Percentiles rank a stretch among this genome's conserved stretches.
Evolutionary conservation across 2,113 vertebrate species (phyloP).

Genomic region (Bubo scandiacus): DNA sequence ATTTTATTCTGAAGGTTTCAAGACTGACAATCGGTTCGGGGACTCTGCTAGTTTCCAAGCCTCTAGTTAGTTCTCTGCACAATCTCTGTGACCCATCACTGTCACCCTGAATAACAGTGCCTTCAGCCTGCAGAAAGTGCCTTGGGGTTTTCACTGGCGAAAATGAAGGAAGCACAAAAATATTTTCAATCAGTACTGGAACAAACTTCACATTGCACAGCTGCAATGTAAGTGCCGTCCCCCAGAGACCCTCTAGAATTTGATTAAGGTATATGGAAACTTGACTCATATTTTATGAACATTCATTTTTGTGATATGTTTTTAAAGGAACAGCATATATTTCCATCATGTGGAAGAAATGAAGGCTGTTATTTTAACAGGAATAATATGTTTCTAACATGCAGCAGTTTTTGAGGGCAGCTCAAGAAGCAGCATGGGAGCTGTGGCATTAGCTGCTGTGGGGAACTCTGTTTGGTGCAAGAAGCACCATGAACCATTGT

Average conservation of each 20-base stretch:
- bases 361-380: constrained; percentile 17
- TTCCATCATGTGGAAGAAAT: constrained; percentile 32
- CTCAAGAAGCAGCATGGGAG: background rate
- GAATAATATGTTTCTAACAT: background rate
- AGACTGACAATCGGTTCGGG: background rate
- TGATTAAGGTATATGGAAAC: constrained; percentile 43
- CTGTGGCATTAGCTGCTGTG: background rate
- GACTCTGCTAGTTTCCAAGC: background rate
- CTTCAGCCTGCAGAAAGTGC: constrained; percentile 36
- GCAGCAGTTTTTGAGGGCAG: background rate
- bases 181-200: constrained; percentile 53
- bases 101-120: constrained; percentile 21
- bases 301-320: constrained; percentile 45
- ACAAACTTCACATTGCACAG: constrained; percentile 46
- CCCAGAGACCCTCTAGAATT: constrained; percentile 46
- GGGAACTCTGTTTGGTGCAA: background rate
- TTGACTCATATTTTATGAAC: constrained; percentile 49
- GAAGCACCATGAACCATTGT: background rate
- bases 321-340: constrained; percentile 49
- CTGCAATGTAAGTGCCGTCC: constrained; percentile 24
- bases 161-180: constrained; percentile 55
- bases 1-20: background rate
- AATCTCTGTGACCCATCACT: constrained; percentile 42
- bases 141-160: constrained; percentile 17
- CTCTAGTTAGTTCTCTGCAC: background rate